These are phyloP conservation scores for Chrysolina americana DNA, from an alignment of 2,888 invertebrate species.

Conservation along the genomic window DNA sequence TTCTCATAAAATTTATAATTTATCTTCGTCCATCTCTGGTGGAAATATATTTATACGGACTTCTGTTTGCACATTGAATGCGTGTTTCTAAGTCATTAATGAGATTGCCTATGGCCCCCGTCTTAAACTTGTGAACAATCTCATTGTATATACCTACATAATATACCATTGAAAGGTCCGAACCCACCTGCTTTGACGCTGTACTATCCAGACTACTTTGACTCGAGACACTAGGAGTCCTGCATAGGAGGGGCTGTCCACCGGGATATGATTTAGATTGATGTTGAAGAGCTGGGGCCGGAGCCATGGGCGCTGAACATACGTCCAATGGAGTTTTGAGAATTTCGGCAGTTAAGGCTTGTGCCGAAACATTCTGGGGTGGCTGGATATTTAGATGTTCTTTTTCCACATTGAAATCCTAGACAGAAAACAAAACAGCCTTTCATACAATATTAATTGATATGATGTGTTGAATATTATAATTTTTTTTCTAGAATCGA, in stretches of 20 bases:
- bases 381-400: conserved; percentile 78
- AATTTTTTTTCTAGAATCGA: too few relatives aligned
- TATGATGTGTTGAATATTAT: too few relatives aligned
- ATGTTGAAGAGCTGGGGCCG: conserved; percentile 74
- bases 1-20: too few relatives aligned
- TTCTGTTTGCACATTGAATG: too few relatives aligned
- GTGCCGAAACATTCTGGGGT: conserved; percentile 69
- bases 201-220: conserved; percentile 88
- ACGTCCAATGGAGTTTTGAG: conserved; percentile 72
- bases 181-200: conserved; percentile 67
- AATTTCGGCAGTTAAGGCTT: conserved; percentile 65
- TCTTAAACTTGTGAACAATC: neutral
- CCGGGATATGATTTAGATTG: conserved; percentile 78
- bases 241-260: conserved; percentile 73
- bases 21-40: too few relatives aligned
- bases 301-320: conserved; percentile 70
- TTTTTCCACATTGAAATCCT: conserved; percentile 79
- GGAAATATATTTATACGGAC: too few relatives aligned
- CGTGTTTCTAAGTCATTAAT: neutral
- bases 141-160: too few relatives aligned
- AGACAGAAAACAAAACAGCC: conserved; percentile 52
- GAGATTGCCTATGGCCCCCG: neutral
- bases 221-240: conserved; percentile 87
- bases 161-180: too few relatives aligned
- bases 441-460: too few relatives aligned